Evolutionary conservation across 2,113 vertebrate genomes (phyloP).

Genomic region (Lepisosteus oculatus): DNA sequence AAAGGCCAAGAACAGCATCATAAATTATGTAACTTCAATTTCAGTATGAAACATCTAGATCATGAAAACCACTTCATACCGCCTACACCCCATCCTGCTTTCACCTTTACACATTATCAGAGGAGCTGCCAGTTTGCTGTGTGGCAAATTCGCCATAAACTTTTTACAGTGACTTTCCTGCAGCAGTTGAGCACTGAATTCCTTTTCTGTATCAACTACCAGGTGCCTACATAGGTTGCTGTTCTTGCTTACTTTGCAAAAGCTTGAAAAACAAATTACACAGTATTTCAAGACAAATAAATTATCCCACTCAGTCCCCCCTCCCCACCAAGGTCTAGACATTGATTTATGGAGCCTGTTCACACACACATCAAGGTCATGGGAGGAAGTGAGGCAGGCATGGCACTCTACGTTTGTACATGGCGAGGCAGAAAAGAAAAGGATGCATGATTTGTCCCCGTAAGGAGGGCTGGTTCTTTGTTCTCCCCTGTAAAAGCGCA

Average conservation of each 20-base stretch:
- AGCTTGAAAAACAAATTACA: constrained; percentile 47
- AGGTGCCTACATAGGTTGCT: neutral
- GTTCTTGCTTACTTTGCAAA: constrained; percentile 47
- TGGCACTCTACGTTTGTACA: constrained; percentile 10
- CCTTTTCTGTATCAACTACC: neutral
- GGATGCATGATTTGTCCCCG: neutral
- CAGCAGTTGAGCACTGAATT: neutral
- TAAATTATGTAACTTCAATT: constrained; percentile 13
- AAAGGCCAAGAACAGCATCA: neutral
- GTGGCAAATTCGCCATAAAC: constrained; percentile 2
- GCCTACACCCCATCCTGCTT: constrained; percentile 12
- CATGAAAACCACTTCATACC: neutral
- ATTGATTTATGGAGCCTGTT: constrained; percentile 58
- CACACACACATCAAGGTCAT: constrained; percentile 56
- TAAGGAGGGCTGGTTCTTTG: too few species aligned
- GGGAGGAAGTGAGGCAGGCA: constrained; percentile 29
- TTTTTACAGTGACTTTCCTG: neutral
- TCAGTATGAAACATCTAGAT: constrained; percentile 4
- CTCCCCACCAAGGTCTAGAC: constrained; percentile 37
- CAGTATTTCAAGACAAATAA: constrained; percentile 54
- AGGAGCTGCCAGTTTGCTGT: neutral
- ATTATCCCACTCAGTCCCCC: constrained; percentile 53
- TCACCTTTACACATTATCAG: neutral
- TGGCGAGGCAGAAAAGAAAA: constrained; percentile 13
- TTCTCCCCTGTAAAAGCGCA: too few species aligned